Evolutionary conservation across 2,113 vertebrate species (phyloP).

Genomic region (Miniopterus natalensis): DNA sequence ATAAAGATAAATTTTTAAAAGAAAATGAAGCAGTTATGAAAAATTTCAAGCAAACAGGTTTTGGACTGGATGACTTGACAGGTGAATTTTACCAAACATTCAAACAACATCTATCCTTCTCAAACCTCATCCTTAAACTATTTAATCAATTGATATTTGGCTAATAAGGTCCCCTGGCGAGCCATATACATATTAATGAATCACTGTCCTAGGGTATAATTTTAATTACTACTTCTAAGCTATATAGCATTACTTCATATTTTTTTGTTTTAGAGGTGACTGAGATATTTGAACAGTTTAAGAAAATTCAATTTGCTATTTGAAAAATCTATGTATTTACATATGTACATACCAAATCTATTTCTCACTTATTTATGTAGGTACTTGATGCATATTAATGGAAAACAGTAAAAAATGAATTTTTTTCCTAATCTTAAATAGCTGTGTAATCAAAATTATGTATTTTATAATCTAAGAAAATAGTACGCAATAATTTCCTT

Average conservation of each 20-base stretch:
- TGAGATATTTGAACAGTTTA: slow-evolving; percentile 25
- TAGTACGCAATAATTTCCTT: neutral
- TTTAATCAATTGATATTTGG: neutral
- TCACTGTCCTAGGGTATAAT: neutral
- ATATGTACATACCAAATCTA: neutral
- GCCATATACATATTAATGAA: neutral
- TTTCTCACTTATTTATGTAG: neutral
- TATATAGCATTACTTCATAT: slow-evolving; percentile 27
- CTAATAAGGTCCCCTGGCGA: neutral
- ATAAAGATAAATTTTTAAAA: too few relatives aligned
- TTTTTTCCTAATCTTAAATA: slow-evolving; percentile 14
- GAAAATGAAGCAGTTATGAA: too few relatives aligned
- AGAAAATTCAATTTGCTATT: slow-evolving; percentile 35
- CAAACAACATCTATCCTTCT: neutral
- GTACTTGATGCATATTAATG: neutral
- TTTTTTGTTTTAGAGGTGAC: slow-evolving; percentile 33
- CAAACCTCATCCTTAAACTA: neutral
- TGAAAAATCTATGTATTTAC: slow-evolving; percentile 57
- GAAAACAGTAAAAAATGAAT: slow-evolving; percentile 19
- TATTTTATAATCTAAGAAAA: slow-evolving; percentile 24
- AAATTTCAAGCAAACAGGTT: too few relatives aligned
- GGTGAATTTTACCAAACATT: too few relatives aligned
- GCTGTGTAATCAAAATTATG: slow-evolving; percentile 46
- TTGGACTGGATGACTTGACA: too few relatives aligned
- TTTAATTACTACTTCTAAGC: slow-evolving; percentile 19